Percentiles rank a stretch among this genome's conserved stretches.
Conservation (phyloP, 2,888 invertebrate genomes). For the Drosophila suboccidentalis region DNA sequence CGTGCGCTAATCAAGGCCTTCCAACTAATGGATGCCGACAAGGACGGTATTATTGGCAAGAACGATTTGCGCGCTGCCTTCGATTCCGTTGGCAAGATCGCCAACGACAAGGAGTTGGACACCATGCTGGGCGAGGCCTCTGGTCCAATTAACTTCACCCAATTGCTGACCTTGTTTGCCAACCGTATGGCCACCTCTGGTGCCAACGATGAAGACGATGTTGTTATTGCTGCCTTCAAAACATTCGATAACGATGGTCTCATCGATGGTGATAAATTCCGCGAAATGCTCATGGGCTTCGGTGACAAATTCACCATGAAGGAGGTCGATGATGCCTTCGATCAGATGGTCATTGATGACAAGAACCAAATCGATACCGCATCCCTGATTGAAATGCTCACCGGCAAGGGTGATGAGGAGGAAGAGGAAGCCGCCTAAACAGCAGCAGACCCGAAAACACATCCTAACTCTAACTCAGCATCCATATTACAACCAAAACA, state of each 20-base stretch:
- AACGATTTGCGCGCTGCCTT: constrained; percentile 96
- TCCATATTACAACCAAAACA: constrained; percentile 70
- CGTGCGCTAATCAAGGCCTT: constrained; percentile 90
- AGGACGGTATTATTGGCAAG: constrained; percentile 96
- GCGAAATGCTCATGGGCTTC: constrained; percentile 96
- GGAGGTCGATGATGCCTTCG: constrained; percentile 96
- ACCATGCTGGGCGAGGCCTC: constrained; percentile 95
- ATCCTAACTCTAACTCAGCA: constrained; percentile 78
- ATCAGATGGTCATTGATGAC: constrained; percentile 96
- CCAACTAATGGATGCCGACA: constrained; percentile 98
- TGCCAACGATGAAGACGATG: constrained; percentile 95
- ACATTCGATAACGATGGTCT: constrained; percentile 95
- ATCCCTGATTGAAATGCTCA: constrained; percentile 94
- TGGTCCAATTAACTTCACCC: constrained; percentile 98
- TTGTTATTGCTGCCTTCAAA: constrained; percentile 96
- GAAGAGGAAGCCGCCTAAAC: constrained; percentile 87
- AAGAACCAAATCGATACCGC: constrained; percentile 95
- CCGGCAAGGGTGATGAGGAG: constrained; percentile 94
- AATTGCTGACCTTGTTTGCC: constrained; percentile 96
- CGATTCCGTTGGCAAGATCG: constrained; percentile 96
- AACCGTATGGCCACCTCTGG: constrained; percentile 96
- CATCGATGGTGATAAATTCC: constrained; percentile 95
- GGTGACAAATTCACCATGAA: constrained; percentile 96
- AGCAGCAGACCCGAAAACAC: constrained; percentile 78
- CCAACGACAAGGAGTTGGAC: constrained; percentile 95